Evolutionary conservation across 1,140 invertebrate genomes (phyloP), one percentile per base, ranked within the genome.

Genomic region (Chionoecetes opilio): DNA sequence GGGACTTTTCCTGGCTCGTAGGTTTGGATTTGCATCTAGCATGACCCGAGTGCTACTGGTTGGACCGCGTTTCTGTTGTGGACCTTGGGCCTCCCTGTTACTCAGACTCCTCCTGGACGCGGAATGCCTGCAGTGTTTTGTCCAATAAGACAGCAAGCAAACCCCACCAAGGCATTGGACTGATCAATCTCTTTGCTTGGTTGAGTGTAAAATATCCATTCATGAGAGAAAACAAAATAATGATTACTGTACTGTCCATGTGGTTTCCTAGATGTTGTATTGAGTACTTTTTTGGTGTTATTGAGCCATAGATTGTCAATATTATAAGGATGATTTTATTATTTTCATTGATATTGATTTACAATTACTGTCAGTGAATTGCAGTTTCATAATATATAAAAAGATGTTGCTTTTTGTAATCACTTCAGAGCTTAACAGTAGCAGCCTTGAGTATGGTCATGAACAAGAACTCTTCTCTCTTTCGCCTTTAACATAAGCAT

Each of bases 321-420:
- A 95, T 92, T 91, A 95, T 95, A 91, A 95, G 82, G 94, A 95
- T 82, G 86, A 95, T 95, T 95, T 91, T 95, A 95, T 95, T 95
- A 95, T 95, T 95, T 95, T 92, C 91, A 95, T 91, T 95, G 94
- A 92, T 95, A 95, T 95, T 95, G 94, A 95, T 95, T 95, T 95
- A 95, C 91, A 92, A 91, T 95, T 93, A 91, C 82, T 95, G 94
- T 95, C 94, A 95, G 89, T 95, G 89, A 95, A 95, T 85, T 92
- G 94, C 94, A 95, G 89, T 95, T 95, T 95, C 91, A 95, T 95
- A 95, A 95, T 95, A 82, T 92, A 95, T 95, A 91, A 75, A 75
- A 95, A 95, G 90, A 95, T 95, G 94, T 95, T 95, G 94, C 90
- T 92, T 95, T 95, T 95, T 95, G 94, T 95, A 75, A 75, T 75